A percentile compares a stretch with the other conserved stretches of the same genome.
Conservation (phyloP, 2,888 invertebrate species). For the Agriopis marginaria region DNA sequence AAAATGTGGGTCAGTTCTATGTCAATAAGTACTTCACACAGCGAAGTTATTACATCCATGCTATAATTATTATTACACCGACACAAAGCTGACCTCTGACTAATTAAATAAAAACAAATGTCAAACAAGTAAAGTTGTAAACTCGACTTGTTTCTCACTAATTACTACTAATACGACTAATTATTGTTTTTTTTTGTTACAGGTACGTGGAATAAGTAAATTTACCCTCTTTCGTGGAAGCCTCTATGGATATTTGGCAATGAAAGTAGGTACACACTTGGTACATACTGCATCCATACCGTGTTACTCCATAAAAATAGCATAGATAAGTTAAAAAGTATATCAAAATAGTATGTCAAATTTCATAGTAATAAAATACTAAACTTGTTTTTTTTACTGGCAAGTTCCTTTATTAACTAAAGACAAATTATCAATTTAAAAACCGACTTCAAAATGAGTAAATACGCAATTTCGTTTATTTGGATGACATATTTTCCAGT, state of each 20-base stretch:
- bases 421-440: too few relatives aligned
- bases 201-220: conserved; percentile 40
- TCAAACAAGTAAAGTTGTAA: conserved; percentile 23
- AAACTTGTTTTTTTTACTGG: too few relatives aligned
- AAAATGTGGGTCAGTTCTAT: too few relatives aligned
- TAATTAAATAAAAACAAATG: conserved; percentile 20
- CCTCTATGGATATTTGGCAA: not conserved
- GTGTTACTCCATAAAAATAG: not conserved
- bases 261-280: not conserved
- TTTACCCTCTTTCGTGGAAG: not conserved
- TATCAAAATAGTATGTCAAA: too few relatives aligned
- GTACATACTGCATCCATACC: not conserved
- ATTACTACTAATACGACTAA: conserved; percentile 31
- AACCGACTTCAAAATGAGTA: too few relatives aligned
- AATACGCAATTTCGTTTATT: too few relatives aligned
- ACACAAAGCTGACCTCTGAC: conserved; percentile 1
- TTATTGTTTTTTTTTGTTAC: conserved; percentile 43
- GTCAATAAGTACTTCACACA: too few relatives aligned
- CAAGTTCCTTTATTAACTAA: too few relatives aligned
- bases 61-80: not conserved
- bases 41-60: not conserved
- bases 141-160: conserved; percentile 14
- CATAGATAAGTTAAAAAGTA: too few relatives aligned
- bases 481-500: too few relatives aligned
- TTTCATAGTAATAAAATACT: too few relatives aligned